A percentile compares a stretch with the other conserved stretches of the same genome.
phyloP scores from a whole-genome alignment of 2,888 invertebrate genomes.

The Oxytorus armatus region DNA sequence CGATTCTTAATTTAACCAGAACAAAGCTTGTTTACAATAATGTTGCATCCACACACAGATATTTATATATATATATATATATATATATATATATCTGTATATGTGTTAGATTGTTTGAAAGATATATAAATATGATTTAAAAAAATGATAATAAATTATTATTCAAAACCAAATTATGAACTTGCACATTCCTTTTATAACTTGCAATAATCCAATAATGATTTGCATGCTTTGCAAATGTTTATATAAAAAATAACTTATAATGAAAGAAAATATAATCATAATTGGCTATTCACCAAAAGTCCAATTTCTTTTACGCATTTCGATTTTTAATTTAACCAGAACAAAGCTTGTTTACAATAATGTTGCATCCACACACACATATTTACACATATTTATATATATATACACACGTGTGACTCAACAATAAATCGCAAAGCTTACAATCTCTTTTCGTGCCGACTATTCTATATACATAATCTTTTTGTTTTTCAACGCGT shows the following conservation, averaged over 20 bases:
- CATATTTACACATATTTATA: neutral
- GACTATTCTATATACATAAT: conserved; percentile 17
- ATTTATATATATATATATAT: neutral
- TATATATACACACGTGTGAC: neutral
- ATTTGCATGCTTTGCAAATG: too few relatives aligned
- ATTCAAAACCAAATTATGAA: too few relatives aligned
- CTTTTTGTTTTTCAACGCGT: conserved; percentile 14
- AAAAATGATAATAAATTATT: too few relatives aligned
- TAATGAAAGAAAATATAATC: too few relatives aligned
- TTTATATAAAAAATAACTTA: too few relatives aligned
- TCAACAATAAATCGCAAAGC: conserved; percentile 4
- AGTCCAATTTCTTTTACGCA: neutral
- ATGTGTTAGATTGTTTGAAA: too few relatives aligned
- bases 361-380: neutral
- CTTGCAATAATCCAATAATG: too few relatives aligned
- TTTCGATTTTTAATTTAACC: neutral
- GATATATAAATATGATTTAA: too few relatives aligned
- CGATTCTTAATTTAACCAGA: neutral
- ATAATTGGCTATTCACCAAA: too few relatives aligned
- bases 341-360: neutral
- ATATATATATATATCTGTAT: neutral
- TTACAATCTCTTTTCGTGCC: neutral
- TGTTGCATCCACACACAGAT: neutral
- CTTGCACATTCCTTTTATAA: too few relatives aligned
- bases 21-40: neutral